Evolutionary conservation across 2,888 invertebrate species (phyloP).

Genomic region (Seira musarum): DNA sequence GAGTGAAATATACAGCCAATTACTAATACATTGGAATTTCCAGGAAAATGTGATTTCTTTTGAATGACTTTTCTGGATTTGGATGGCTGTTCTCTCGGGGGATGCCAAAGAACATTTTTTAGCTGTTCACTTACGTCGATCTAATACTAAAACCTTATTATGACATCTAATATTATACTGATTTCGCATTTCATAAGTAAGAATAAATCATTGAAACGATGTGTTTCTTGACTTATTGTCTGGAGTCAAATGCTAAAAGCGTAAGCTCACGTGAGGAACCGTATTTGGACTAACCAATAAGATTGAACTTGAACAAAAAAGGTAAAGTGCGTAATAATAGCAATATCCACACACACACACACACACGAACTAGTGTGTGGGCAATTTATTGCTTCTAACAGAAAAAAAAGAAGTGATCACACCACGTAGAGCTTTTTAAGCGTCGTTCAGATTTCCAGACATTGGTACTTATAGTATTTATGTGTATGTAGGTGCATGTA

Average conservation of each 20-base stretch:
- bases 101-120: no score
- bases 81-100: no score
- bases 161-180: no score
- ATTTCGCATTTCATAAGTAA: no score
- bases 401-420: background rate
- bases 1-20: no score
- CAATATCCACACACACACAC: no score
- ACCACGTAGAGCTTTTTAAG: background rate
- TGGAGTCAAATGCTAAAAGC: background rate
- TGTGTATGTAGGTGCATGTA: background rate
- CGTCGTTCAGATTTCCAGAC: no score
- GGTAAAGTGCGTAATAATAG: background rate
- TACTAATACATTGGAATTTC: no score
- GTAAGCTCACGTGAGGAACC: background rate
- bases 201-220: background rate
- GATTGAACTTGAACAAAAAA: background rate
- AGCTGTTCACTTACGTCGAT: no score
- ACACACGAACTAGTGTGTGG: background rate
- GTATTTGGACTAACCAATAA: background rate
- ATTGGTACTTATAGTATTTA: background rate
- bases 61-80: background rate
- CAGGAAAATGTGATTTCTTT: background rate
- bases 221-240: background rate
- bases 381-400: background rate
- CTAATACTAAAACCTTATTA: no score